These are phyloP conservation scores for Nudaria mundana DNA, from an alignment of 2,888 invertebrate species.

Conservation along the genomic window DNA sequence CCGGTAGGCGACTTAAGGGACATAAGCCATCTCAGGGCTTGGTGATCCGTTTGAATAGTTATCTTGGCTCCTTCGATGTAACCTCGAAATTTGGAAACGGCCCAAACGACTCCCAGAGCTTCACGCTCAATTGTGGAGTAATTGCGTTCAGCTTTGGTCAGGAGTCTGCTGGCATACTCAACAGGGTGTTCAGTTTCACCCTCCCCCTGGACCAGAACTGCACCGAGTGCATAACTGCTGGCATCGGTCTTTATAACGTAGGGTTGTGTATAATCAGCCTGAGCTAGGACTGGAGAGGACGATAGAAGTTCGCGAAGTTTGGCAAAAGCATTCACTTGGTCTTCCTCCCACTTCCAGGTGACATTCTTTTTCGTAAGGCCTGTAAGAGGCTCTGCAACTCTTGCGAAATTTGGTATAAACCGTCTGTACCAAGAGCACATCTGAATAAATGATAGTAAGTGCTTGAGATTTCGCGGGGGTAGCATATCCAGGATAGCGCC, in stretches of 20 bases:
- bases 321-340: slow-evolving; percentile 11
- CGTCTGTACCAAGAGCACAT: slow-evolving; percentile 29
- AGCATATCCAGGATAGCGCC: slow-evolving; percentile 15
- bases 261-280: slow-evolving; percentile 7
- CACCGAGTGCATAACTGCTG: slow-evolving; percentile 12
- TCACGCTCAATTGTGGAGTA: background rate
- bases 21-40: slow-evolving; percentile 3
- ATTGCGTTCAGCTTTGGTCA: background rate
- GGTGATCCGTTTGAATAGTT: slow-evolving; percentile 3
- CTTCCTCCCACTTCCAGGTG: slow-evolving; percentile 12
- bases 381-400: slow-evolving; percentile 19
- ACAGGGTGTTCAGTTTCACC: slow-evolving; percentile 4
- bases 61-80: background rate
- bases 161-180: slow-evolving; percentile 6
- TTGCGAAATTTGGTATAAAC: slow-evolving; percentile 23
- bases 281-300: slow-evolving; percentile 10
- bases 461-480: slow-evolving; percentile 10
- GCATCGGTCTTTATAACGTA: slow-evolving; percentile 10
- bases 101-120: background rate
- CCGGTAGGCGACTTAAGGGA: slow-evolving; percentile 1
- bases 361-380: slow-evolving; percentile 16
- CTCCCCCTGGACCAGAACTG: slow-evolving; percentile 14
- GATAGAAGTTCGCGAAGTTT: too few species aligned
- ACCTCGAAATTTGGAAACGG: background rate
- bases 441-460: slow-evolving; percentile 8